Base-by-base conservation (phyloP, 2,888 invertebrate species). In the Julus scandinavius region DNA sequence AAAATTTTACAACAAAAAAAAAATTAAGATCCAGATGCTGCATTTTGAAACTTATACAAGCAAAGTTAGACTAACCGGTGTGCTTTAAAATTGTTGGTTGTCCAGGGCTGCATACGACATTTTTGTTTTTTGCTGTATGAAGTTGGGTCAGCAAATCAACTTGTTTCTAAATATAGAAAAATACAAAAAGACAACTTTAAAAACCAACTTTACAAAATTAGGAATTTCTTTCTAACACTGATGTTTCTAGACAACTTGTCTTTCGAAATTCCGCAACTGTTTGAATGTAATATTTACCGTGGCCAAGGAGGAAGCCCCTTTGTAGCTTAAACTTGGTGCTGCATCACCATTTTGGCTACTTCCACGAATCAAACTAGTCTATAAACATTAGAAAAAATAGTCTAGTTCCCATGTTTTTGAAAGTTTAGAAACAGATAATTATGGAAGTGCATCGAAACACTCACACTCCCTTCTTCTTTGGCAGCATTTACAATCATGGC, bases 401-500 rank as follows among this genome's bases (percentile, higher is more conserved):
- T 17, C n/a, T 63, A 63, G n/a, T 63, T 63, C 2, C 2, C 63
- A 63, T 63, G 3, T 63, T 63, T 63, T 63, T 7, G 17, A 63
- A 63, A 17, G 20, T n/a, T 6, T 29, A 29, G 29, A 29, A 63
- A 63, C 63, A 63, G 3, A n/a, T 17, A n/a, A 4, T 7, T 63
- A n/a, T n/a, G 6, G n/a, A 63, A n/a, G 4, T 63, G 17, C 7
- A 17, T 5, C 3, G 20, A 63, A 63, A 63, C 11, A 54, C 13
- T 54, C 54, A 54, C 54, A 15, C 63, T 63, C n/a, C 0, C 29
- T 29, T n/a, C 63, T 20, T 17, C 7, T 20, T 63, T 63, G 63
- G 63, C 63, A 63, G 63, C 63, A 63, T 63, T 63, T 17, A 63
- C 63, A 17, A 63, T 63, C 63, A 63, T 63, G n/a, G 63, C 63